A percentile compares a stretch with the other conserved stretches of the same genome.
These are phyloP conservation scores for Carcharodon carcharias DNA, from an alignment of 2,797 vertebrate species.

Conservation along the genomic window DNA sequence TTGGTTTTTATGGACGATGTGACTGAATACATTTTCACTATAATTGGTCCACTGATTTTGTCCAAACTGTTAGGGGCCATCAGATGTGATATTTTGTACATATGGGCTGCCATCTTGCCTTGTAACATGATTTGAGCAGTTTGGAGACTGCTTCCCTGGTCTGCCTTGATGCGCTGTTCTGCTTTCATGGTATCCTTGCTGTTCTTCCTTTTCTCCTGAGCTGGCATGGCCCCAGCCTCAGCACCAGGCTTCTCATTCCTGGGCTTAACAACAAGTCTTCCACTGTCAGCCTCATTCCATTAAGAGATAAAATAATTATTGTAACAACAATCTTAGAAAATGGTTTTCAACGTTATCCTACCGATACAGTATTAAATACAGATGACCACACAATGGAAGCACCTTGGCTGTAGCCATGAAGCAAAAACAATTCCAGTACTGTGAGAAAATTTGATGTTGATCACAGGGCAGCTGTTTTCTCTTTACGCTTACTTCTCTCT, in stretches of 20 bases:
- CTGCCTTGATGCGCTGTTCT: not conserved
- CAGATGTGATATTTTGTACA: not conserved
- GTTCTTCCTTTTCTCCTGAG: not conserved
- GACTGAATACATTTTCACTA: no score
- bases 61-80: not conserved
- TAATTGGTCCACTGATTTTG: no score
- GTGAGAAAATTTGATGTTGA: not conserved
- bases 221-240: not conserved
- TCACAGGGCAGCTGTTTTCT: not conserved
- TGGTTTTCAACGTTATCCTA: not conserved
- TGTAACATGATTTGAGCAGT: not conserved
- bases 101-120: not conserved
- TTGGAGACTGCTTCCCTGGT: not conserved
- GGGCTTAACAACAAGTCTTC: not conserved
- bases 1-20: no score
- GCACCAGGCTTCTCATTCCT: not conserved
- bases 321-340: not conserved
- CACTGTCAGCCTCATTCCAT: not conserved
- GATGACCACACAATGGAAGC: not conserved
- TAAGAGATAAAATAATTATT: not conserved
- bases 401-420: not conserved
- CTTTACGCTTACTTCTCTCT: not conserved
- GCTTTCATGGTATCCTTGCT: not conserved
- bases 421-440: not conserved
- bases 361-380: not conserved